Conservation (phyloP, 2,113 vertebrate genomes). For the Arizona elegans region DNA sequence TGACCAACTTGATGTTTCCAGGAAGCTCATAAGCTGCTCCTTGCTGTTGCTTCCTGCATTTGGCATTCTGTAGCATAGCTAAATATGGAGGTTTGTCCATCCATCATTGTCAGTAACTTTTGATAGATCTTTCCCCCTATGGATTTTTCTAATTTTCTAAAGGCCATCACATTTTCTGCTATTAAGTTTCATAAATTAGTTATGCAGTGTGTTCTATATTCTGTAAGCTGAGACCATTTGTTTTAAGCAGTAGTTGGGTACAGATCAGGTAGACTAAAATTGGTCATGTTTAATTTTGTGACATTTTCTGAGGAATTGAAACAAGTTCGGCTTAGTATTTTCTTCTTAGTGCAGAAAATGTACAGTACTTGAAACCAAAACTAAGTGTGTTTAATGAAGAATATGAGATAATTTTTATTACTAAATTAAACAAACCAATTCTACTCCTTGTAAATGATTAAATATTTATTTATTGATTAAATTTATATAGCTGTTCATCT, state of each 20-base stretch:
- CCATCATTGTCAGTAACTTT: not conserved
- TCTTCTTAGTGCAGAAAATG: not conserved
- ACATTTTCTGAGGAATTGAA: not conserved
- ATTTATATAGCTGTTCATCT: not conserved
- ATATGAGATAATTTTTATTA: not conserved
- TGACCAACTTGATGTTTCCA: not conserved
- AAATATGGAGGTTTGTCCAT: not conserved
- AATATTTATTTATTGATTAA: not conserved
- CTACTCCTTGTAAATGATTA: not conserved
- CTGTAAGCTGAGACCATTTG: not conserved
- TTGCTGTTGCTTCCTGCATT: not conserved
- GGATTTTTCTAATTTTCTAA: not conserved
- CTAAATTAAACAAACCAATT: not conserved
- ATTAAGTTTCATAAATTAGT: not conserved
- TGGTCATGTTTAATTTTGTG: not conserved
- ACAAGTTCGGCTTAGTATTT: not conserved
- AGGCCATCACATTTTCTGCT: not conserved
- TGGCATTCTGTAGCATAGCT: not conserved
- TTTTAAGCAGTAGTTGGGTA: not conserved
- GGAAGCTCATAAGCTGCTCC: not conserved
- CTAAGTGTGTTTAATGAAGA: not conserved
- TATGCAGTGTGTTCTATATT: not conserved
- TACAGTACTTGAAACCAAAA: not conserved
- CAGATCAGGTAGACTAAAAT: not conserved
- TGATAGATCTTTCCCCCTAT: not conserved